A percentile compares a stretch with the other conserved stretches of the same genome.
phyloP scores from a whole-genome alignment of 1,140 invertebrate genomes.

The Contarinia nasturtii region DNA sequence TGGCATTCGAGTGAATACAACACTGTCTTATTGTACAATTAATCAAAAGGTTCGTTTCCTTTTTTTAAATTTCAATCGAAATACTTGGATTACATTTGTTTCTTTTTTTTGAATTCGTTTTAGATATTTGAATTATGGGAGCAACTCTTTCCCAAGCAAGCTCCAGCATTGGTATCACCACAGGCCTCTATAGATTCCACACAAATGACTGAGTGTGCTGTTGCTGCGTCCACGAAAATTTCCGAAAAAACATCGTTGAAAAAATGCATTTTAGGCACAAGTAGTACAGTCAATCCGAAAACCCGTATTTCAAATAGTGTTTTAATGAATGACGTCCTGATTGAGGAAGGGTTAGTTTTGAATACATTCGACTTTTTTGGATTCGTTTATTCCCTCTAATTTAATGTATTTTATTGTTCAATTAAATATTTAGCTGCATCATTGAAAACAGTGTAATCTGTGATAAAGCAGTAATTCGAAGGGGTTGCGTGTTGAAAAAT shows the following conservation, averaged over 20 bases:
- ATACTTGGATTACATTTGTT: neutral
- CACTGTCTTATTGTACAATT: conserved; percentile 61
- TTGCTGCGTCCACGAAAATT: conserved; percentile 52
- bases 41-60: conserved; percentile 70
- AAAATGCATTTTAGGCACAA: conserved; percentile 50
- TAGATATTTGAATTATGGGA: conserved; percentile 14
- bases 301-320: conserved; percentile 62
- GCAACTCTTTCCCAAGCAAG: conserved; percentile 11
- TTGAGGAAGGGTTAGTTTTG: conserved; percentile 56
- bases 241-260: conserved; percentile 71
- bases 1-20: conserved; percentile 66
- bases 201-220: conserved; percentile 52
- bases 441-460: conserved; percentile 56
- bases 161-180: conserved; percentile 24
- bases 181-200: conserved; percentile 46
- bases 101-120: conserved; percentile 6
- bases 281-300: conserved; percentile 56
- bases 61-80: conserved; percentile 5
- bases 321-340: conserved; percentile 68
- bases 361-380: conserved; percentile 6
- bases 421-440: conserved; percentile 31
- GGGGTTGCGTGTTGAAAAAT: conserved; percentile 44
- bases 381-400: conserved; percentile 1
- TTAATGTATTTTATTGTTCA: too few relatives aligned
- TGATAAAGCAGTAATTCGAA: conserved; percentile 39